Evolutionary conservation across 2,888 invertebrate genomes (phyloP).

Genomic region (Mesochorus sp.): DNA sequence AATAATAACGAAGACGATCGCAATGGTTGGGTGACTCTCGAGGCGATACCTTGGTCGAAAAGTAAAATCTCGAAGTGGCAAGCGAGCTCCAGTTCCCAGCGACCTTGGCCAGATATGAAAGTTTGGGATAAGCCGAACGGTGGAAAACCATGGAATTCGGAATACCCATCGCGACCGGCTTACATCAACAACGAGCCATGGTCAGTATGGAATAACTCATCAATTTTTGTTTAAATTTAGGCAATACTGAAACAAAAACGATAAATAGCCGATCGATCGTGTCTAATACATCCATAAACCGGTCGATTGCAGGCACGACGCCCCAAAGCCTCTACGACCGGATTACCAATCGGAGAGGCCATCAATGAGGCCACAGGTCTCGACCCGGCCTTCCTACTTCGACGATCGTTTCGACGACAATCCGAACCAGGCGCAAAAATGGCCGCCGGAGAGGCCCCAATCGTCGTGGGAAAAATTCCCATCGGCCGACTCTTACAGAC

Average conservation of each 20-base stretch:
- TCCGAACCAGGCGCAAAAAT: constrained; percentile 76
- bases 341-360: constrained; percentile 66
- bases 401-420: constrained; percentile 72
- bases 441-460: constrained; percentile 80
- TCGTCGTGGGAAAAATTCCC: constrained; percentile 79
- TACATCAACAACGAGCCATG: constrained; percentile 76
- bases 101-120: constrained; percentile 78
- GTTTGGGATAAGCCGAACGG: constrained; percentile 77
- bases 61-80: constrained; percentile 93
- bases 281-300: not conserved
- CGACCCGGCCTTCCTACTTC: constrained; percentile 68
- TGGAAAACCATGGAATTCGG: constrained; percentile 76
- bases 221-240: no score
- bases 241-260: no score
- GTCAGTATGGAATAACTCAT: constrained; percentile 54
- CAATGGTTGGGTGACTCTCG: constrained; percentile 90
- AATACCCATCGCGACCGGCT: constrained; percentile 70
- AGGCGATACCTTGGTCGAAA: constrained; percentile 90
- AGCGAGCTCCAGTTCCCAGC: constrained; percentile 82
- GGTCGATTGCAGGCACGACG: constrained; percentile 72
- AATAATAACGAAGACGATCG: constrained; percentile 87
- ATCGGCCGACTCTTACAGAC: constrained; percentile 73
- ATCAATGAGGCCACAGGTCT: constrained; percentile 26
- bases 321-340: constrained; percentile 75
- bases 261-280: no score